These are phyloP conservation scores for Sebastes minor DNA, from an alignment of 2,797 vertebrate genomes.

Conservation along the genomic window DNA sequence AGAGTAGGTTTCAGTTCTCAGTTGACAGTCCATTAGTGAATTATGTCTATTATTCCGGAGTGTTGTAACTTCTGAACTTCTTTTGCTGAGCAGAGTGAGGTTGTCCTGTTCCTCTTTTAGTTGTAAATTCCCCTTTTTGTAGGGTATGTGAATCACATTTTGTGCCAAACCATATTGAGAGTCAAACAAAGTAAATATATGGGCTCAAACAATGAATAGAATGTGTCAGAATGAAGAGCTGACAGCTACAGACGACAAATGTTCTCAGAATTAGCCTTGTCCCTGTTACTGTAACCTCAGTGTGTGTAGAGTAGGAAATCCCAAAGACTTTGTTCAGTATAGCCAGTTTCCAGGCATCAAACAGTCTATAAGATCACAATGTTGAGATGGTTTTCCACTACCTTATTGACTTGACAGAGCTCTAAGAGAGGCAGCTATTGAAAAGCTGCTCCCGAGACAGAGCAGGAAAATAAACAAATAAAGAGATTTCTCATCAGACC, in stretches of 20 bases:
- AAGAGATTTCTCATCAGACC: conserved; percentile 77
- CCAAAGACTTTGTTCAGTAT: neutral
- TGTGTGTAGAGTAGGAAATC: neutral
- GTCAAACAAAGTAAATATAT: neutral
- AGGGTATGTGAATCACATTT: neutral
- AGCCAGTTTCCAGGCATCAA: conserved; percentile 23
- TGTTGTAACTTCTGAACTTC: neutral
- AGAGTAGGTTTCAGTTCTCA: neutral
- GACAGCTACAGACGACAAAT: neutral
- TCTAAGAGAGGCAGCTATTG: conserved; percentile 47
- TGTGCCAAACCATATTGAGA: neutral
- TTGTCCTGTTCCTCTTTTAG: neutral
- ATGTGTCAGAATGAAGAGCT: neutral
- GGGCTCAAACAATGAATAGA: neutral
- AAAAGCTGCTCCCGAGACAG: conserved; percentile 47
- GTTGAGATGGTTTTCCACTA: conserved; percentile 42
- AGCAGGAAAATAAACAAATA: conserved; percentile 79
- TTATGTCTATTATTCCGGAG: neutral
- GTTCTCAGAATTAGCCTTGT: neutral
- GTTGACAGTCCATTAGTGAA: neutral
- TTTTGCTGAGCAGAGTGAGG: neutral
- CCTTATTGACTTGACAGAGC: conserved; percentile 49
- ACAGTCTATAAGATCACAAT: conserved; percentile 62
- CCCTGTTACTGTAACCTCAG: neutral
- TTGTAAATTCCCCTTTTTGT: neutral